Base-by-base conservation (phyloP, 35 echinoderm and acorn worm species). In the Holothuria glaberrima region DNA sequence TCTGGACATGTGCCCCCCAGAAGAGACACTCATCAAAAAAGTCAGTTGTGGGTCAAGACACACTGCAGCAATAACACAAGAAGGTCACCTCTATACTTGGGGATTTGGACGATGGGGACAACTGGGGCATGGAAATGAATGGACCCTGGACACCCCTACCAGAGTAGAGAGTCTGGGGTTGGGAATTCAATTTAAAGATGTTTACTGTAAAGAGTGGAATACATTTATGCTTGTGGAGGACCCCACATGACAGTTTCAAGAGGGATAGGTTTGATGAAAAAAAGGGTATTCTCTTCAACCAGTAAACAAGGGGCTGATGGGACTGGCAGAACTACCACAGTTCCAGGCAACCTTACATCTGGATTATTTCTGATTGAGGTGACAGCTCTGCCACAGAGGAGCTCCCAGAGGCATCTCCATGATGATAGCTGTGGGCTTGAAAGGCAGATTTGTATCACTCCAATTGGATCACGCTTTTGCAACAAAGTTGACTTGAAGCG, bases 21-120 rank as follows among this genome's bases (percentile, higher is more conserved):
- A 66, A 30, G 91, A 92, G 48, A 29, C 76, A 12, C 84, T 54
- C n/a, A 36, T 92, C 48, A 59, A 72, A 59, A 70, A 63, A 26
- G 91, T 94, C 87, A 98, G 93, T 76, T 98, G 96, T 89, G 96
- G 96, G 71, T 94, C 93, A 56, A 77, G 96, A 38, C 96, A 98
- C 29, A 92, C 96, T 24, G 96, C 90, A 24, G 96, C 91, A 24
- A 82, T 98, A 5, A 80, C 93, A 16, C 83, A 88, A 45, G 82
- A 86, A 48, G 93, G 93, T 10, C 27, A 80, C 18, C 70, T 98
- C 1, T 98, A 94, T 74, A 98, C 96, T 5, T 98, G 96, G 96
- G 96, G 96, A 22, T 98, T 86, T 91, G 93, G 90, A 4, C 52
- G 62, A 26, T 98, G 94, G 70, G 96, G 96, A 13, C 96, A 98